Base-by-base conservation (phyloP, 2,797 vertebrate species). In the Catostomus latipinnis region DNA sequence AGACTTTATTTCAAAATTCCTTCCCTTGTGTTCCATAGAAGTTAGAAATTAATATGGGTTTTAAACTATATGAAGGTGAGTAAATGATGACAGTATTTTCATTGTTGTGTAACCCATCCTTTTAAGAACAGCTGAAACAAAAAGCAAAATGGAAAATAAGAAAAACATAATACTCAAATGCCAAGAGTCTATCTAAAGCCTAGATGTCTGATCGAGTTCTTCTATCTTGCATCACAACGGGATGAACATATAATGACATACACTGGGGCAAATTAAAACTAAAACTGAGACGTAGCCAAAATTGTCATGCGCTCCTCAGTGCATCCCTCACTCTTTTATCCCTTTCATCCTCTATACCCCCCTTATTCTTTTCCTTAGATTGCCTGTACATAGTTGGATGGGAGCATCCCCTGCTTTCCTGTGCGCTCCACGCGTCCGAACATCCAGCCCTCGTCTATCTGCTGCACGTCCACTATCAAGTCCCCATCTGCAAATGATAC, bases 361-460 rank as follows among this genome's bases (percentile, higher is more conserved):
- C 10, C 14, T 34, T 9, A 4, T 52, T 58, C 12, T 14, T 34
- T 34, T 57, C 34, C 68, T 98, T 92, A 99, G 86, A 97, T 90
- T 8, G 95, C 92, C 88, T 96, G 94, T 85, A 99, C 95, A 1
- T 98, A 99, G 93, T 99, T 98, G 65, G 97, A 95, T 0, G 98
- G 98, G 18, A 99, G 95, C 96, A 99, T 95, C 0, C 98, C 97
- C 0, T 94, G 94, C 91, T 98, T 95, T 0, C 97, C 97, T 0
- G 97, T 98, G 90, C 98, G 96, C 92, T 97, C 96, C 91, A 98
- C 97, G 6, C 94, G 95, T 58, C 98, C 98, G 0, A 96, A 98
- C 95, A 98, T 95, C 98, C 97, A 99, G 0, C 98, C 98, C 0
- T 98, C 96, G 0, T 98, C 97, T 5, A 99, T 98, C 82, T 94